Evolutionary conservation across 2,797 vertebrate species (phyloP), one percentile per base, ranked within the genome.

Genomic region (Argya squamiceps): DNA sequence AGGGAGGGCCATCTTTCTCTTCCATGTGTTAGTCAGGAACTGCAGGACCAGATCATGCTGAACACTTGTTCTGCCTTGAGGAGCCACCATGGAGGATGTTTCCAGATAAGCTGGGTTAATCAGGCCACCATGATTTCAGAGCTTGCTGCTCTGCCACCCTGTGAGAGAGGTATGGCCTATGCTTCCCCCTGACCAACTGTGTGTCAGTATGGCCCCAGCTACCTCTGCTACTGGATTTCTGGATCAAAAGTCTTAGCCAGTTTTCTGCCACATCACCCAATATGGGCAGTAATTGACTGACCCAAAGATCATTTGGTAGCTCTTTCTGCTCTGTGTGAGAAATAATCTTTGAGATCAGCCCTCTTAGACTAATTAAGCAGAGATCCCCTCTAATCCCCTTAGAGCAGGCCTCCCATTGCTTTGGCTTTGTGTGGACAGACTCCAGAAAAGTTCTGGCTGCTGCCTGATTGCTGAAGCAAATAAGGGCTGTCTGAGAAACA

Each of bases 311-410:
- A 63, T 64, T 76, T 27, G 11, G 46, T 71, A 80, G 63, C 63
- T 87, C 70, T 69, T 93, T 58, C 70, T 84, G 34, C 36, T 65
- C 65, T 77, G 17, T 88, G 18, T 55, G 63, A 87, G 78, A 85
- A 92, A 80, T 71, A 94, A 68, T 89, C 89, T 91, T 60, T 55
- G 55, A 82, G 74, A 94, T 94, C 78, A 87, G 52, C 36, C 39
- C 63, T 91, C 70, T 84, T 87, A 78, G 81, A 89, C 74, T 94
- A 84, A 93, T 95, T 94, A 94, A 74, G 81, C 37, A 67, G 68
- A 65, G 52, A 92, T 93, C n/a, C 32, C 12, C 47, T 55, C 59
- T 91, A 94, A 96, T 94, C 78, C 70, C 70, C 71, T 87, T 79
- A 63, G 62, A 88, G 44, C 34, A 77, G 86, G 73, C 73, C 34